phyloP scores from a whole-genome alignment of 2,113 vertebrate species.

The Poecilia latipinna region DNA sequence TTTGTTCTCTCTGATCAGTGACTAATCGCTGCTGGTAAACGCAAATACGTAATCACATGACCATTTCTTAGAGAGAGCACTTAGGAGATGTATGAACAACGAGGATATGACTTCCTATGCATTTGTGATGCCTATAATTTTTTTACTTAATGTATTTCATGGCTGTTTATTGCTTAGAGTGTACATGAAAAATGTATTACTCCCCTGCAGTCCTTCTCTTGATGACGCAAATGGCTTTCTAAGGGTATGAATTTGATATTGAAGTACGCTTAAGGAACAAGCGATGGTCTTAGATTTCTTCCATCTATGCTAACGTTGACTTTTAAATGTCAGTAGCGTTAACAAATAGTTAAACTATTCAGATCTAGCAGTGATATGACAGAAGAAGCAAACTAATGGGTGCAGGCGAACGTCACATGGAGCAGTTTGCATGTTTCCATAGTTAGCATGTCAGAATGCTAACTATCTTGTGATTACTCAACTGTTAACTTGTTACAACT shows the following conservation, averaged over 20 bases:
- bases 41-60: conserved; percentile 1
- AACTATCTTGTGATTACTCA: not conserved
- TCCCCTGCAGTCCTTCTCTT: too few species aligned
- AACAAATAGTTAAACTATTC: not conserved
- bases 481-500: too few species aligned
- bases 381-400: not conserved
- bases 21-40: conserved; percentile 34
- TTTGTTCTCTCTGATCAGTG: conserved; percentile 51
- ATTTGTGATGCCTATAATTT: not conserved
- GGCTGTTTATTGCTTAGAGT: not conserved
- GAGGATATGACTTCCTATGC: not conserved
- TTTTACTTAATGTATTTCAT: not conserved
- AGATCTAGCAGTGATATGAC: not conserved
- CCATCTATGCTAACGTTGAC: not conserved
- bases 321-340: conserved; percentile 13
- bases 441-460: not conserved
- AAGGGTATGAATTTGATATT: not conserved
- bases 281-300: not conserved
- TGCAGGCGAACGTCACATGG: not conserved
- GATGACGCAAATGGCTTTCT: not conserved
- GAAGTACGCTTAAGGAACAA: not conserved
- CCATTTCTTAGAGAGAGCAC: not conserved
- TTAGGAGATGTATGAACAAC: not conserved
- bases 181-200: not conserved
- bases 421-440: not conserved